A percentile compares a stretch with the other conserved stretches of the same genome.
Conservation (phyloP, 2,797 vertebrate species). For the Hyperoplus lanceolatus region DNA sequence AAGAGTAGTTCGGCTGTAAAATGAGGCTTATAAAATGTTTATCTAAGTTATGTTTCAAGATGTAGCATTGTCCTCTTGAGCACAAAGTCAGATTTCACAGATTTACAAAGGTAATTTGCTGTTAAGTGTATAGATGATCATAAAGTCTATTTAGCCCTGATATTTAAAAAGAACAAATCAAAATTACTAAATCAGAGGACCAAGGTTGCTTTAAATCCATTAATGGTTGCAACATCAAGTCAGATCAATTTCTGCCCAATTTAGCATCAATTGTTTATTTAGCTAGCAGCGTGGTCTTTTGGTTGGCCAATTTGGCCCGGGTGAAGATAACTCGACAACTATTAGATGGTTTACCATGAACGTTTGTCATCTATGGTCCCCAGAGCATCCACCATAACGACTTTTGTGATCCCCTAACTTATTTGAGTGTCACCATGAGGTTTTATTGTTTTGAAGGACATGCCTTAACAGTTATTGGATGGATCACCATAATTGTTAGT, state of each 20-base stretch:
- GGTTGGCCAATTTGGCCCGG: background rate
- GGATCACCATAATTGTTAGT: background rate
- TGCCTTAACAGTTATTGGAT: background rate
- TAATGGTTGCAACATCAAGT: background rate
- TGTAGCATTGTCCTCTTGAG: background rate
- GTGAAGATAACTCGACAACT: background rate
- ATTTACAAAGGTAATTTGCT: background rate
- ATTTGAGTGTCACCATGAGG: background rate
- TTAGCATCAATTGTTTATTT: background rate
- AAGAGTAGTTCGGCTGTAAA: background rate
- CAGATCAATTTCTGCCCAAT: background rate
- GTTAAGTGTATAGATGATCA: background rate
- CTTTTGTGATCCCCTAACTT: background rate
- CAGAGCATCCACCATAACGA: background rate
- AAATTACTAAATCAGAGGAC: background rate
- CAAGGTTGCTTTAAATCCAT: background rate
- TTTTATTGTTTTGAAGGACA: background rate
- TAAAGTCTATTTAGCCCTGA: background rate
- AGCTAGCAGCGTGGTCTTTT: background rate
- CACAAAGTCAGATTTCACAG: background rate
- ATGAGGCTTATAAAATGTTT: background rate
- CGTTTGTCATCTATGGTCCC: background rate
- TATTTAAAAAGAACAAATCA: background rate
- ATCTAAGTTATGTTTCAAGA: background rate
- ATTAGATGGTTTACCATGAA: background rate